A percentile compares a stretch with the other conserved stretches of the same genome.
phyloP scores from a whole-genome alignment of 2,888 invertebrate species.

The Ophioninae sp. region DNA sequence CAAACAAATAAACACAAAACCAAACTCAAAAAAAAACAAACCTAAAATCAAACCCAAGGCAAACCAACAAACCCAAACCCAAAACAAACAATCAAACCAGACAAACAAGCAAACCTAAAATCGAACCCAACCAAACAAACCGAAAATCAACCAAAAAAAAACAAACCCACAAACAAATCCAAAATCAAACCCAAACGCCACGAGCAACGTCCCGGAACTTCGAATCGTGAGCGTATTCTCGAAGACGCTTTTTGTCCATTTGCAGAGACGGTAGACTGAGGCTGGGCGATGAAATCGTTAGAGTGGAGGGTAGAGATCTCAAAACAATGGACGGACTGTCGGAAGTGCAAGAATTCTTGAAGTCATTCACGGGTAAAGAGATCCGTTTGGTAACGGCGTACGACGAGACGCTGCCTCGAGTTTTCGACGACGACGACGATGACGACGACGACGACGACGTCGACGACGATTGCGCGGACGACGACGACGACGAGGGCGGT shows the following conservation, averaged over 20 bases:
- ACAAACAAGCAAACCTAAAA: too few species aligned
- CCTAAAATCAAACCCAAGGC: too few species aligned
- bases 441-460: constrained; percentile 64
- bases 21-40: too few species aligned
- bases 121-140: too few species aligned
- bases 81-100: too few species aligned
- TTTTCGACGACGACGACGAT: constrained; percentile 66
- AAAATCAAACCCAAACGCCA: too few species aligned
- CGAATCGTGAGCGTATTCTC: constrained; percentile 8
- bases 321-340: constrained; percentile 84
- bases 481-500: neutral
- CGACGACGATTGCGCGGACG: constrained; percentile 72
- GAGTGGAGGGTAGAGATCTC: constrained; percentile 92
- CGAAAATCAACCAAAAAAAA: too few species aligned
- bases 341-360: constrained; percentile 78
- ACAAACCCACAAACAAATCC: too few species aligned
- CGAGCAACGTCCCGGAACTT: too few species aligned
- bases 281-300: constrained; percentile 94
- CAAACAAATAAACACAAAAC: too few species aligned
- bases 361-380: constrained; percentile 75
- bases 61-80: too few species aligned
- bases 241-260: constrained; percentile 38
- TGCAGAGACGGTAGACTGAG: constrained; percentile 90
- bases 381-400: constrained; percentile 77
- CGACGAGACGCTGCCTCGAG: constrained; percentile 77